Evolutionary conservation across 2,797 vertebrate genomes (phyloP), one percentile per base, ranked within the genome.

Genomic region (Urophycis tenuis): DNA sequence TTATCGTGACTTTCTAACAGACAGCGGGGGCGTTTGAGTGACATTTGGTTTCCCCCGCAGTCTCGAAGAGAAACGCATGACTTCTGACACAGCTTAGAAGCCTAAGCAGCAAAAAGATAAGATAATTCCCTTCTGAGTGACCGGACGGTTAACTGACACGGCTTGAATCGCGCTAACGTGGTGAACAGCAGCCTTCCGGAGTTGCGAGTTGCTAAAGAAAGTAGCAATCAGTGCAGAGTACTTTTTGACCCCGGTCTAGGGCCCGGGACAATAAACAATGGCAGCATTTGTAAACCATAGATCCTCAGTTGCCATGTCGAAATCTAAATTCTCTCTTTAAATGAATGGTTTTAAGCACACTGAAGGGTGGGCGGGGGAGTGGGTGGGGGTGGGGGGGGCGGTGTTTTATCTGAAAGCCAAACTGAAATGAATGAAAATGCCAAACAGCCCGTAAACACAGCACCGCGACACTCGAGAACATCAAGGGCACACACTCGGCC

Each of bases 401-500:
- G 34, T 75, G 41, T 72, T 67, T 22, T 25, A 74, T 81, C 71
- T 22, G 64, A 53, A 72, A 79, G 70, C 0, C 9, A 67, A 69
- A 75, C 9, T 15, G 79, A 79, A 83, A 80, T 41, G 2, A 77
- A 35, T 76, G 19, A 79, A 84, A 83, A 79, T 77, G 70, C 77
- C 72, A 19, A 74, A 67, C 35, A 41, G 53, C 22, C 53, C 25
- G 14, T 29, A 67, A 67, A n/a, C 60, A 67, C n/a, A 67, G 29
- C 14, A 78, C 72, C 79, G 73, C 36, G 72, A 74, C 73, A 64
- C 70, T 80, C 75, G 39, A 74, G 81, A 67, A 81, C 72, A 83
- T 79, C 82, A 88, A 87, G 86, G 85, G 79, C 85, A 85, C 71
- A 69, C 35, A 84, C 81, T 12, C 73, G 84, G 81, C 72, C 74